phyloP scores from a whole-genome alignment of 2,888 invertebrate genomes.

The Diachrysia chrysitis region DNA sequence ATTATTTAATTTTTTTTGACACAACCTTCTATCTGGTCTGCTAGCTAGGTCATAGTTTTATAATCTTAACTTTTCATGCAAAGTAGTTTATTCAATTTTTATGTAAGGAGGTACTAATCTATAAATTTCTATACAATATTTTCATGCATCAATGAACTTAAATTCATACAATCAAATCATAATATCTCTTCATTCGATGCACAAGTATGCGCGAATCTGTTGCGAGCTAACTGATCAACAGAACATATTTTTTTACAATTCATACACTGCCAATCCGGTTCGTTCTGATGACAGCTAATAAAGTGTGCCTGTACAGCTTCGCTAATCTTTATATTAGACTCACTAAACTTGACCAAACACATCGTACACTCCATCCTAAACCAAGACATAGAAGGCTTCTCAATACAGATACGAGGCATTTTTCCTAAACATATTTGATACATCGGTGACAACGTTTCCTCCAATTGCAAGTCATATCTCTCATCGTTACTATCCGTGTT shows the following conservation, averaged over 20 bases:
- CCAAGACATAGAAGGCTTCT: conserved; percentile 38
- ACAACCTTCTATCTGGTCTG: no score
- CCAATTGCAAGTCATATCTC: conserved; percentile 70
- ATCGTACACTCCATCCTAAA: conserved; percentile 66
- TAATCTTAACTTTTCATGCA: no score
- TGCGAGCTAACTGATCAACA: conserved; percentile 55
- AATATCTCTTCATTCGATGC: no score
- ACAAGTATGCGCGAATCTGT: conserved; percentile 70
- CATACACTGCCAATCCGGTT: conserved; percentile 70
- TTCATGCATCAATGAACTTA: no score
- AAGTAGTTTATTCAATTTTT: no score
- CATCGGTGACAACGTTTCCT: conserved; percentile 68
- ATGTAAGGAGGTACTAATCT: no score
- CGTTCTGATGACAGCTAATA: conserved; percentile 61
- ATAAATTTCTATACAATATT: no score
- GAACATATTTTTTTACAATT: conserved; percentile 62
- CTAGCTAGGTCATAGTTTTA: no score
- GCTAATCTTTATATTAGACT: conserved; percentile 25
- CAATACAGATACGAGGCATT: neutral
- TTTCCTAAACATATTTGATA: conserved; percentile 54
- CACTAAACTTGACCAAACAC: conserved; percentile 61
- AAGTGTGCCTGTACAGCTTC: conserved; percentile 64
- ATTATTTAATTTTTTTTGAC: no score
- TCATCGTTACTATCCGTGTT: conserved; percentile 23
- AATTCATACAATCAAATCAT: no score